Conservation (phyloP, 2,797 vertebrate genomes). For the Australoheros facetus region DNA sequence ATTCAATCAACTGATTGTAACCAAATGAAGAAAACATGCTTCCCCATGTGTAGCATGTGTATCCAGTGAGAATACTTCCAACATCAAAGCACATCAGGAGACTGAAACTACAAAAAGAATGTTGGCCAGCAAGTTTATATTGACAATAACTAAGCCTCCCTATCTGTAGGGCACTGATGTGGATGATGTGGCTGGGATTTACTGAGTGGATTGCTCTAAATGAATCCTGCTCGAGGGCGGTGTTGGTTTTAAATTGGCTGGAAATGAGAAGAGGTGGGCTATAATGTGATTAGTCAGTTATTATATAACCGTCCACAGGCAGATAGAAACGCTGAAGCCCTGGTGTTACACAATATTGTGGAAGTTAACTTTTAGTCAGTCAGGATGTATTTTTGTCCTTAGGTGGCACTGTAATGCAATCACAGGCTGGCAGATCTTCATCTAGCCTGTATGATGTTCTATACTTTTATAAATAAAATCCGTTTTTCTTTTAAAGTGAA, state of each 20-base stretch:
- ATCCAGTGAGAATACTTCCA: background rate
- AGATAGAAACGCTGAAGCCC: conserved; percentile 5
- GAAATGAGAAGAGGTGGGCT: background rate
- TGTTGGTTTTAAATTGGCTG: conserved; percentile 14
- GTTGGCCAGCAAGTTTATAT: background rate
- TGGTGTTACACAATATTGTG: conserved; percentile 7
- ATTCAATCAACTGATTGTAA: background rate
- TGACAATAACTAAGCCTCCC: background rate
- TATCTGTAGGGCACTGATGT: background rate
- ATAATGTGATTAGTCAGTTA: conserved; percentile 16
- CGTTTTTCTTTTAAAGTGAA: background rate
- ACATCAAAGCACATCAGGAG: background rate
- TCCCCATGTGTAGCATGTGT: background rate
- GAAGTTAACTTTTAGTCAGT: background rate
- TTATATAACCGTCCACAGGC: conserved; percentile 30
- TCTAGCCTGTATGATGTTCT: background rate
- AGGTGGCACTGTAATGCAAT: background rate
- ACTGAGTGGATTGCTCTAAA: background rate
- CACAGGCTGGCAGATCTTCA: background rate
- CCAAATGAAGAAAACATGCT: background rate
- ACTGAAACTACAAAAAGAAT: background rate
- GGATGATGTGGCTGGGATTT: background rate
- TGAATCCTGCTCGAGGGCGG: background rate
- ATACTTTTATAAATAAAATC: background rate
- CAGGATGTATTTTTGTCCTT: background rate